Conservation (phyloP, 2,888 invertebrate species). For the Carcina quercana region DNA sequence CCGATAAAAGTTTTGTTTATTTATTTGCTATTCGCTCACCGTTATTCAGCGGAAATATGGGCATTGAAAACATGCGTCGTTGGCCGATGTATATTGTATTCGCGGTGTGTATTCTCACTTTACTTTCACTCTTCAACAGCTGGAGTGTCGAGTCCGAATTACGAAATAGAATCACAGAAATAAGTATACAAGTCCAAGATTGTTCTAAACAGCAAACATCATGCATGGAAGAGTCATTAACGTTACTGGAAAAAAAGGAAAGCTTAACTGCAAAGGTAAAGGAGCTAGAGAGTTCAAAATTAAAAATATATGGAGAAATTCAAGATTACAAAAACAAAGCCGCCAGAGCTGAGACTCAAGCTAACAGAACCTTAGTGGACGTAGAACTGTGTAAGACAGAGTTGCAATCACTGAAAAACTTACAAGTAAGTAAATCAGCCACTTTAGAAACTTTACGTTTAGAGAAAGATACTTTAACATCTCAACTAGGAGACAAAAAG, state of each 20-base stretch:
- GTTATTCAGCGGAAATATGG: conserved; percentile 53
- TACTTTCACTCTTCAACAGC: conserved; percentile 65
- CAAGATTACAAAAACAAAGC: conserved; percentile 40
- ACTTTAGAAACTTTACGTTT: conserved; percentile 59
- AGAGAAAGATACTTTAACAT: conserved; percentile 56
- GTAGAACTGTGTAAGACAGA: conserved; percentile 61
- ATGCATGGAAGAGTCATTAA: conserved; percentile 57
- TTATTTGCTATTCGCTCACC: too few relatives aligned
- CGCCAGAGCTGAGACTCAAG: conserved; percentile 46
- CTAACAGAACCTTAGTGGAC: conserved; percentile 52
- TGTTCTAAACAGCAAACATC: conserved; percentile 57
- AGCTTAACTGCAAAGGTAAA: conserved; percentile 47
- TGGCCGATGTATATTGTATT: conserved; percentile 67
- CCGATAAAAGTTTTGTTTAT: too few relatives aligned
- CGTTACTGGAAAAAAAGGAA: conserved; percentile 55
- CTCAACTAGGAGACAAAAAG: conserved; percentile 51
- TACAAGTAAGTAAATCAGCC: conserved; percentile 61
- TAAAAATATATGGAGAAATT: conserved; percentile 39
- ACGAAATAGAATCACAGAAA: conserved; percentile 43
- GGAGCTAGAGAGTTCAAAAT: conserved; percentile 47
- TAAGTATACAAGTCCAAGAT: conserved; percentile 54
- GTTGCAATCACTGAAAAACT: conserved; percentile 57
- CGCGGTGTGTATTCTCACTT: conserved; percentile 54
- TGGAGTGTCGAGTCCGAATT: conserved; percentile 61
- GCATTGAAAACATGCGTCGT: conserved; percentile 69